Evolutionary conservation across 2,888 invertebrate species (phyloP).

Genomic region (Himalopsyche anomala): DNA sequence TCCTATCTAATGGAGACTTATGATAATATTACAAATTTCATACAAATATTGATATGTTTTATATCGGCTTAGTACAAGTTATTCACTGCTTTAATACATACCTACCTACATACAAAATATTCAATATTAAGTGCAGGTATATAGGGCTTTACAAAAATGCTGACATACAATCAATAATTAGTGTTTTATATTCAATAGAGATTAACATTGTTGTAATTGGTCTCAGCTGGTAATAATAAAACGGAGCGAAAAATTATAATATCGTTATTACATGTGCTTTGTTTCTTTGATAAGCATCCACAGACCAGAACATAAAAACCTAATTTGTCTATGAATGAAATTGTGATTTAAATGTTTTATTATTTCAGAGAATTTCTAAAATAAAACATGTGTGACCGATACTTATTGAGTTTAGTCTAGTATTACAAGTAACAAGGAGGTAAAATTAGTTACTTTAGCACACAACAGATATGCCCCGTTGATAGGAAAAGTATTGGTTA

Average conservation of each 20-base stretch:
- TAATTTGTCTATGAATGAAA: too few species aligned
- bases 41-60: slow-evolving; percentile 64
- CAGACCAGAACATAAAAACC: too few species aligned
- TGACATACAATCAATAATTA: not conserved
- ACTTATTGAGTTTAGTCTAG: not conserved
- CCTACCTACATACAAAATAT: slow-evolving; percentile 29
- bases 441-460: not conserved
- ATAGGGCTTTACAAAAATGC: not conserved
- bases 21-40: slow-evolving; percentile 46
- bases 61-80: slow-evolving; percentile 59
- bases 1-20: slow-evolving; percentile 48
- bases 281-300: too few species aligned
- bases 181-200: too few species aligned
- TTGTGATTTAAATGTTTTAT: too few species aligned
- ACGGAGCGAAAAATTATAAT: too few species aligned
- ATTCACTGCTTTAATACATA: slow-evolving; percentile 24
- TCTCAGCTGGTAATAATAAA: too few species aligned
- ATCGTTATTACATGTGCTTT: too few species aligned
- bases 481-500: not conserved
- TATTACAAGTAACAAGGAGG: not conserved
- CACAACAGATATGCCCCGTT: not conserved
- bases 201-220: too few species aligned
- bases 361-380: too few species aligned
- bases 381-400: too few species aligned
- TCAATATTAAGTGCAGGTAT: not conserved